Base-by-base conservation (phyloP, 2,797 vertebrate genomes). In the Ambastaia sidthimunki region DNA sequence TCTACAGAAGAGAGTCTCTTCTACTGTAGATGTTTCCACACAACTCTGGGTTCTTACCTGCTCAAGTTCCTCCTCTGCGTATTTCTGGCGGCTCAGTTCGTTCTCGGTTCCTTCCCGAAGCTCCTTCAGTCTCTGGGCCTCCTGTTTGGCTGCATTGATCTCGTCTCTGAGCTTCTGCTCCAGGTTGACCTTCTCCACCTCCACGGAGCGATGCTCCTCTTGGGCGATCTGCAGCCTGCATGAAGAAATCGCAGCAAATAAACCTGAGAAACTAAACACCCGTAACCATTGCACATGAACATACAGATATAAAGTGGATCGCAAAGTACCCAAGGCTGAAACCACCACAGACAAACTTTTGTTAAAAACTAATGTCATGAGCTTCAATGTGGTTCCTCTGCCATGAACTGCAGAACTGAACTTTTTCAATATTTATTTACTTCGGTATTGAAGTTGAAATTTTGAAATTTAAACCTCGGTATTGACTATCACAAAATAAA, bases 121-220 rank as follows among this genome's bases (percentile, higher is more conserved):
- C 85, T 96, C 96, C 48, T 94, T 94, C 25, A 99, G 93, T 15
- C 97, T 86, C 21, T 98, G 97, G 0, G 98, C 98, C 89, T 99
- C 98, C 90, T 98, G 98, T 90, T 99, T 99, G 85, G 98, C 97
- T 0, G 96, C 80, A 69, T 95, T 96, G 90, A 99, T 99, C 93
- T 99, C 98, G 0, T 98, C 95, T n/a, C 96, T 94, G 75, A 99
- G 92, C 82, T 98, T 96, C 94, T 98, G 97, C 92, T 99, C 98
- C 90, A 99, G 93, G 82, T 95, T 96, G 23, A 98, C 97, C 91
- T 99, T 99, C 85, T 99, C 97, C 83, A 98, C 97, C 88, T 99
- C 97, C 52, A 98, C 97, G 0, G 97, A 96, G 37, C 96, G 96
- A 66, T 98, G 97, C 84, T 99, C 97, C 89, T 99, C 98, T 89